phyloP scores from a whole-genome alignment of 2,797 vertebrate species.

The Orestias chungarensis region DNA sequence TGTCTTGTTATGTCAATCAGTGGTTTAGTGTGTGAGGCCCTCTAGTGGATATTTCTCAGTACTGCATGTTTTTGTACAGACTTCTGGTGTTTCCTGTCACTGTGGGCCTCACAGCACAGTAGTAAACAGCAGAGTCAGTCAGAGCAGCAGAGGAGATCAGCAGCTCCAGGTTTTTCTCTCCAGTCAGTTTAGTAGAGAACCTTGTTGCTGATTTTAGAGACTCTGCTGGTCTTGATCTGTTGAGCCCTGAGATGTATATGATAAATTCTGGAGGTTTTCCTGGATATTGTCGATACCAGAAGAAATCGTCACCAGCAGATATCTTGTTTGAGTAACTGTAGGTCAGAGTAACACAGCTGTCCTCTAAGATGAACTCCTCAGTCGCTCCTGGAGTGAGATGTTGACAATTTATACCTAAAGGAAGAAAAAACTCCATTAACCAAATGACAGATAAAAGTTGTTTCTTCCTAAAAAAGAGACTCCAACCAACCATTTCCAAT shows the following conservation, averaged over 20 bases:
- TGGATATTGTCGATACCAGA: neutral
- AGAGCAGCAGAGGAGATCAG: neutral
- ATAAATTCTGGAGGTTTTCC: neutral
- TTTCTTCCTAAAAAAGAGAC: neutral
- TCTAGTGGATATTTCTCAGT: neutral
- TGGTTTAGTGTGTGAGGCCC: no score
- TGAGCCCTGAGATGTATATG: neutral
- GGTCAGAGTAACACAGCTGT: no score
- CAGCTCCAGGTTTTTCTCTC: neutral
- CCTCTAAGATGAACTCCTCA: conserved; percentile 3
- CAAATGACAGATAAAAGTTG: no score
- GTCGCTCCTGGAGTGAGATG: neutral
- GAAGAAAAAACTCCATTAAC: no score
- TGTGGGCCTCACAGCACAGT: neutral
- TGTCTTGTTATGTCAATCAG: no score
- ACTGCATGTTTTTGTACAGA: neutral
- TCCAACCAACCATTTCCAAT: neutral
- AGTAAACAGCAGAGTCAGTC: neutral
- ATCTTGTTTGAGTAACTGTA: neutral
- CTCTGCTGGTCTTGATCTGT: no score
- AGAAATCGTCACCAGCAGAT: no score
- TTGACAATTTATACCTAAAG: neutral
- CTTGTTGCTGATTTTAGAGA: neutral
- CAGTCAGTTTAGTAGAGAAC: neutral
- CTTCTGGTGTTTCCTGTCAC: neutral